Evolutionary conservation across 2,888 invertebrate species (phyloP), one percentile per base, ranked within the genome.

Genomic region (Caenorhabditis afra): DNA sequence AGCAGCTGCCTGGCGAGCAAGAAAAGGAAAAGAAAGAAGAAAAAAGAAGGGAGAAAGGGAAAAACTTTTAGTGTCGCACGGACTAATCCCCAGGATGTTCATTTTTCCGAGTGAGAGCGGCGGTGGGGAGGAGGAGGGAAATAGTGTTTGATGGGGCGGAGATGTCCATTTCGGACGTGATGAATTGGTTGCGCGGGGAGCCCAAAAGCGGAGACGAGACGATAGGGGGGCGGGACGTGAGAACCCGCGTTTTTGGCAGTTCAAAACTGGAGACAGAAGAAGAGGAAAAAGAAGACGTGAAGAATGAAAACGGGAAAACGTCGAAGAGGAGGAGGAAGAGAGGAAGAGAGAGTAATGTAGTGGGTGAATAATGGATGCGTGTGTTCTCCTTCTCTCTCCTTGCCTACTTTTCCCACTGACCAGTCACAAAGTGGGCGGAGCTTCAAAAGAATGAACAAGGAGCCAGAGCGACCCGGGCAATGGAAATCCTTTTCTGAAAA

Each of bases 61-160:
- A 41, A 41, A 44, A 44, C 41, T 44, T 57, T 39, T 39, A 44
- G 64, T 52, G 64, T 53, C 64, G 8, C 23, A 10, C 37, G 7
- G 44, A 45, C 66, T 66, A 66, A 66, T 66, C 66, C 66, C 66
- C 66, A 49, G 66, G 66, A 66, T 66, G 66, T 66, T 66, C 66
- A 57, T 66, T 66, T 66, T 65, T 35, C 45, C 29, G 18, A n/a
- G n/a, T n/a, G n/a, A n/a, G n/a, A 35, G 35, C 10, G 45, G 10
- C 23, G n/a, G n/a, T 18, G 22, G 8, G 7, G 22, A 44, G n/a
- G n/a, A n/a, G n/a, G n/a, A n/a, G n/a, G n/a, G n/a, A 45, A 37
- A 57, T 10, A 57, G 47, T 39, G 57, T 66, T 45, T 16, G 22
- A 55, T 47, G 18, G 0, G n/a, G n/a, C 11, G 10, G 53, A 65